Conservation (phyloP, 2,797 vertebrate genomes). For the Macrochelys suwanniensis region DNA sequence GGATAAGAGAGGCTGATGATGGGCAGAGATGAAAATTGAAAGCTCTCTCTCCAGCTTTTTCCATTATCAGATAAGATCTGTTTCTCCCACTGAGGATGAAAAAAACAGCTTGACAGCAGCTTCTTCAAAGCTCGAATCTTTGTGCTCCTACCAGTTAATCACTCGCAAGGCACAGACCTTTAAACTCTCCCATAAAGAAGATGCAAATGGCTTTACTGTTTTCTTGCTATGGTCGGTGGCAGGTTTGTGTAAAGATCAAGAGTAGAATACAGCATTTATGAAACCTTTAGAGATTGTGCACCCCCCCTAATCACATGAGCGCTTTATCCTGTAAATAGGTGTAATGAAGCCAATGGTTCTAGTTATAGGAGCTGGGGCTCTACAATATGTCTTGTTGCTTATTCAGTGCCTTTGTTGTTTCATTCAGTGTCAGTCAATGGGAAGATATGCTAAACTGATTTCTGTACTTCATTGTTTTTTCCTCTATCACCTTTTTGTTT, state of each 20-base stretch:
- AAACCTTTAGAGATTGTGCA: not conserved
- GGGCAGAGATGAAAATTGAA: not conserved
- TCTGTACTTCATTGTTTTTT: not conserved
- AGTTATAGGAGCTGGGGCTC: not conserved
- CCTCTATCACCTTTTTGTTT: not conserved
- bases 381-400: accelerated
- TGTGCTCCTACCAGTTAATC: not conserved
- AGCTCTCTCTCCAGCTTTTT: not conserved
- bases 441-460: not conserved
- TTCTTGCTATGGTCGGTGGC: not conserved
- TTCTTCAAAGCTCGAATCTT: not conserved
- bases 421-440: not conserved
- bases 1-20: not conserved
- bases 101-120: not conserved
- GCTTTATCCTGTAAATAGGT: not conserved
- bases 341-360: not conserved
- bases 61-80: not conserved
- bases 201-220: not conserved
- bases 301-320: not conserved
- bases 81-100: not conserved
- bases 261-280: not conserved
- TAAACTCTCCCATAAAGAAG: not conserved
- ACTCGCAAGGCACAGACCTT: not conserved
- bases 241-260: no score
- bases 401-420: not conserved